These are phyloP conservation scores for Myotis vivesi DNA, from an alignment of 2,797 vertebrate species.

Conservation along the genomic window DNA sequence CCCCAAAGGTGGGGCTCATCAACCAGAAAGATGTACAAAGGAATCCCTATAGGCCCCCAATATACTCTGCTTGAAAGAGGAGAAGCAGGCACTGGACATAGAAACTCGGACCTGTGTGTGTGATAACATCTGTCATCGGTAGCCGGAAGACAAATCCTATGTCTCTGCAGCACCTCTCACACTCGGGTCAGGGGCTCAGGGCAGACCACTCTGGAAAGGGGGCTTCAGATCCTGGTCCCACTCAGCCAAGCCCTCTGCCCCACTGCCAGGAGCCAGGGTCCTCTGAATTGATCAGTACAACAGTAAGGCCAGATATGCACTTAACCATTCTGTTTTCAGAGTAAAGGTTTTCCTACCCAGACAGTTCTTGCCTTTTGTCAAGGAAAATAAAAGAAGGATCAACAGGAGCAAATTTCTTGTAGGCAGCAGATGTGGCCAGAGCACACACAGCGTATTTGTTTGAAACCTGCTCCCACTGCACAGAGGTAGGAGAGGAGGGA, in stretches of 20 bases:
- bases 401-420: neutral
- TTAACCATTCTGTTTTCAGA: constrained; percentile 47
- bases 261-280: neutral
- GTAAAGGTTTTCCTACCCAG: constrained; percentile 23
- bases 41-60: neutral
- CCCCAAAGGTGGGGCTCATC: neutral
- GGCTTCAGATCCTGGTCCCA: neutral
- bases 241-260: neutral
- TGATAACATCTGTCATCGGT: neutral
- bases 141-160: neutral
- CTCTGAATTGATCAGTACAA: neutral
- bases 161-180: neutral
- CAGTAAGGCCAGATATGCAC: neutral
- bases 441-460: neutral
- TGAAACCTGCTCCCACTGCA: neutral
- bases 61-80: neutral
- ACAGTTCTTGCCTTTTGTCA: constrained; percentile 56
- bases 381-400: constrained; percentile 59
- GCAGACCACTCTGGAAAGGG: neutral
- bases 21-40: neutral
- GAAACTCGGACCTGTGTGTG: neutral
- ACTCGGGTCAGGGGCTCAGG: neutral
- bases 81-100: neutral
- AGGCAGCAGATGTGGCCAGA: constrained; percentile 1
- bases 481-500: neutral